Conservation (phyloP, 2,113 vertebrate genomes). For the Neopipo cinnamomea region DNA sequence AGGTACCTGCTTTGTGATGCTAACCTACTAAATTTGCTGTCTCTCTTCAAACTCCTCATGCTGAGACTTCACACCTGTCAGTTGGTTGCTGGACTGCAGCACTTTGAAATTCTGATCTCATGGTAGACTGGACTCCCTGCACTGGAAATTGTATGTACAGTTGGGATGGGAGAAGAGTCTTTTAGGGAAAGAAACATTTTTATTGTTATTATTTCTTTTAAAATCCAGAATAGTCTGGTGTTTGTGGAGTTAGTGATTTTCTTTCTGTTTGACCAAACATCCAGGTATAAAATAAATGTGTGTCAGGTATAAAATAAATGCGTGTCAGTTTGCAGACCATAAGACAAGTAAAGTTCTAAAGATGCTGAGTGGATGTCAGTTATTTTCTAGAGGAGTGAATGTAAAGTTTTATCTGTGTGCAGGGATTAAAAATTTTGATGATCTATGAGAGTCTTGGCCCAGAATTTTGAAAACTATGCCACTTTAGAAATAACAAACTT, state of each 20-base stretch:
- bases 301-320: neutral
- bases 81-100: neutral
- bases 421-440: neutral
- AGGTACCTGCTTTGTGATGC: neutral
- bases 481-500: neutral
- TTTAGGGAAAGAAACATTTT: neutral
- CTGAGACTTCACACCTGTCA: neutral
- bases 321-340: neutral
- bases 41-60: neutral
- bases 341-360: neutral
- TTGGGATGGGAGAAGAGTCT: neutral
- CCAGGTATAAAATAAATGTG: neutral
- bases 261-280: neutral
- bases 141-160: neutral
- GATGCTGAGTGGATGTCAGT: neutral
- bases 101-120: neutral
- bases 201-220: neutral
- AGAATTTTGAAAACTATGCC: neutral
- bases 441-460: neutral
- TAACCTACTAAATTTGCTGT: neutral
- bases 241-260: neutral
- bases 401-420: accelerated
- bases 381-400: neutral
- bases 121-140: neutral
- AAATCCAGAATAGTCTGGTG: neutral